Evolutionary conservation across 2,113 vertebrate genomes (phyloP), one percentile per base, ranked within the genome.

Genomic region (Nothocercus nigrocapillus): DNA sequence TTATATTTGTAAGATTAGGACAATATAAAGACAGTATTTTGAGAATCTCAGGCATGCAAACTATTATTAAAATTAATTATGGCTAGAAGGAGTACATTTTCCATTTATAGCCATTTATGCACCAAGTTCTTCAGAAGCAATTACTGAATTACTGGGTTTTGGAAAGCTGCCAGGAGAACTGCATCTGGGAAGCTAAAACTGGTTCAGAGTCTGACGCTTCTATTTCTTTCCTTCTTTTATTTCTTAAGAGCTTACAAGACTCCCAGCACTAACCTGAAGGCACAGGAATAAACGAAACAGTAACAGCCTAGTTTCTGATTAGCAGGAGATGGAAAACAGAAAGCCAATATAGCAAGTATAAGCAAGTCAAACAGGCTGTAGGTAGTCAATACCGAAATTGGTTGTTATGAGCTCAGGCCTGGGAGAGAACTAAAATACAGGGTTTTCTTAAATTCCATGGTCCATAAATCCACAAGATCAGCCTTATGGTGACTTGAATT

Each of bases 101-200:
- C 51, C 32, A 27, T 74, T 90, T 72, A 40, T 30, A 84, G 54
- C 38, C 49, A 36, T 92, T 79, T 73, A 54, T 76, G 44, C 40
- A 79, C 15, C 14, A 69, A 83, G 64, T 75, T 72, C 11, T 92
- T 92, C 56, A 90, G 66, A 92, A 90, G 85, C 88, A 75, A 76
- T 94, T 93, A 88, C 56, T 88, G 90, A 91, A 69, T 94, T 67
- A 47, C 44, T 76, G 34, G 32, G 34, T 90, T 32, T 67, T 96
- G 93, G 90, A 92, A 92, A 73, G 80, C 69, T 89, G 93, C 90
- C 83, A 93, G 74, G 76, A 86, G 58, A 96, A 89, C 92, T 18
- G 56, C 83, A 93, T 68, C 80, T 90, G 90, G 74, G 73, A 94
- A 88, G 93, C 54, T 75, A 82, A 89, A 94, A 90, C 95, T 84